Base-by-base conservation (phyloP, 1,140 invertebrate genomes). In the Drosophila subpulchrella region DNA sequence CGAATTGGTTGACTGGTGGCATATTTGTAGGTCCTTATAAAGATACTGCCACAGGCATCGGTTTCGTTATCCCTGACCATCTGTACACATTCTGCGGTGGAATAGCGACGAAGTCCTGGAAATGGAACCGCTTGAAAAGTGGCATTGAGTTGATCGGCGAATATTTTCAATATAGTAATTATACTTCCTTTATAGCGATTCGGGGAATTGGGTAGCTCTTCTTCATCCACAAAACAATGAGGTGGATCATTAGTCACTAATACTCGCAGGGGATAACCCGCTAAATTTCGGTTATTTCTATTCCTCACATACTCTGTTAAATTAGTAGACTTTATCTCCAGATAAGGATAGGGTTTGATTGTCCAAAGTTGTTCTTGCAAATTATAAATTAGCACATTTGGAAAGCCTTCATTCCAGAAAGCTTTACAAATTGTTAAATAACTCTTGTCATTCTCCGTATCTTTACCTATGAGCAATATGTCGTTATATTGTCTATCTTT, bases 21-120 rank as follows among this genome's bases (percentile, higher is more conserved):
- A 2, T 76, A 75, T 6, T 0, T 30, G n/a, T 54, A 67, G 12
- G 60, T 75, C 41, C 50, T 67, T 1, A 75, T 44, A 8, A 75
- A 75, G 17, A 75, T 75, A 15, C 72, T 75, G 15, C 73, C 73
- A n/a, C 73, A 75, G 42, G 72, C 73, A 39, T 75, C 73, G 8
- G 38, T 36, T 11, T 27, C 27, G 11, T 75, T 44, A 0, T 32
- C 7, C 3, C 17, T 8, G 0, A 75, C 54, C 30, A 67, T 17
- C 1, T 17, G n/a, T n/a, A 75, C 13, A 36, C 73, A 75, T n/a
- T 75, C 72, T 0, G 0, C 0, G 1, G 73, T 75, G 8, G 1
- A 17, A n/a, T 75, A 75, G 10, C 73, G 62, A 10, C 36, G 20
- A 0, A 75, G n/a, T 0, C 32, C 72, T 0, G 48, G 41, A 39